Base-by-base conservation (phyloP, 2,113 vertebrate species). In the Neoarius graeffei region DNA sequence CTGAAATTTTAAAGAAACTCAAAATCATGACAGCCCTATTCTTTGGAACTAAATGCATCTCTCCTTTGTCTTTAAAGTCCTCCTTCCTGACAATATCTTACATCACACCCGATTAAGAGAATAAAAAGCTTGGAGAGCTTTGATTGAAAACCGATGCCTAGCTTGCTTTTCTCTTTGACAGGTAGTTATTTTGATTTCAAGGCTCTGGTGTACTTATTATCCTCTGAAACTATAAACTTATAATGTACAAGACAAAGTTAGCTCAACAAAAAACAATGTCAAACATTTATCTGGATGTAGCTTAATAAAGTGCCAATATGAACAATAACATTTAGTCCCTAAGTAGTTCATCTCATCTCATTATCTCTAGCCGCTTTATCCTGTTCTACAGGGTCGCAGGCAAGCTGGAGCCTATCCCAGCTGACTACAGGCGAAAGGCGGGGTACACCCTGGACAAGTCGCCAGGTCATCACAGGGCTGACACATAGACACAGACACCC, bases 71-170 rank as follows among this genome's bases (percentile, higher is more conserved):
- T 60, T 59, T 27, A 59, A 83, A 42, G 11, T 42, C 42, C 20
- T 83, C 20, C 35, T 64, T 50, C 35, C 35, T n/a, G 5, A 83
- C 81, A 83, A 25, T 42, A 35, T 50, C 35, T 13, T 60, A 42
- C 57, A 23, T 10, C 57, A 62, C 8, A 62, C 42, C 17, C 42
- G 57, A 60, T 82, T 60, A 82, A 82, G 15, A 60, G 57, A 30
- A 35, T 82, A 17, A 60, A 60, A 19, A 11, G 80, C 10, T 11
- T 81, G 76, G 50, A 59, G 54, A 30, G 52, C 52, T 59, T 82
- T 83, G 59, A 83, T 83, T 60, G 81, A 83, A 64, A 83, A 83
- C 59, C 7, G 2, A 83, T 60, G 80, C 80, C 57, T 62, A 48
- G 57, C 80, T 62, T 11, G 57, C 35, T 83, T 64, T 83, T 64